These are phyloP conservation scores for Acanthaster planci DNA, from an alignment of 35 echinoderm and acorn worm species.

Conservation along the genomic window DNA sequence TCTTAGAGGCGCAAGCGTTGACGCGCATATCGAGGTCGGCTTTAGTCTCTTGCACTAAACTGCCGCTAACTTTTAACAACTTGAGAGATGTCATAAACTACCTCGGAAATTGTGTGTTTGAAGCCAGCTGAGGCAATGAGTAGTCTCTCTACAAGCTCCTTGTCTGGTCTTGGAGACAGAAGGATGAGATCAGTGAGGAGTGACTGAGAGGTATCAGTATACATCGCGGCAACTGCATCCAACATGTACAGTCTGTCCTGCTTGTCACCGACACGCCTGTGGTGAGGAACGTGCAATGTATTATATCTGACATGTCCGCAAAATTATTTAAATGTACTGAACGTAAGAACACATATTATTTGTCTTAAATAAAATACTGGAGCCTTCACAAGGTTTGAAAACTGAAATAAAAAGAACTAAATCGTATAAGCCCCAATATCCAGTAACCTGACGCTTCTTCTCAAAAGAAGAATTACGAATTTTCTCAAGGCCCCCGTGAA, in stretches of 20 bases:
- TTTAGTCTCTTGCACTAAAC: background rate
- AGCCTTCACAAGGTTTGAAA: too few relatives aligned
- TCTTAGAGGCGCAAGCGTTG: background rate
- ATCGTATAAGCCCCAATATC: too few relatives aligned
- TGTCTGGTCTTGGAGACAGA: slow-evolving; percentile 4
- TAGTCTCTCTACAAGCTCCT: slow-evolving; percentile 28
- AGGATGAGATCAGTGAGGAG: slow-evolving; percentile 3
- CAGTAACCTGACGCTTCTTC: too few relatives aligned
- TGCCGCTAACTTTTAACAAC: background rate
- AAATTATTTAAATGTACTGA: too few relatives aligned
- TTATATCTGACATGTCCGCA: too few relatives aligned
- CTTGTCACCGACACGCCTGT: background rate
- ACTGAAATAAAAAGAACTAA: too few relatives aligned
- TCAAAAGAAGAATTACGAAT: too few relatives aligned
- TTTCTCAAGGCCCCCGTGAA: too few relatives aligned
- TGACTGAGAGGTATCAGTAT: slow-evolving; percentile 16
- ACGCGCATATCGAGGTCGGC: background rate
- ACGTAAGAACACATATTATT: too few relatives aligned
- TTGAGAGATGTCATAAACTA: background rate
- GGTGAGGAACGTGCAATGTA: background rate
- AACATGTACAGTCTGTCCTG: slow-evolving; percentile 3
- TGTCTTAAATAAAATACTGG: too few relatives aligned
- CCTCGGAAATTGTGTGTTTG: background rate
- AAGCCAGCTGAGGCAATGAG: background rate
- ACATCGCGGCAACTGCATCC: slow-evolving; percentile 12